These are phyloP conservation scores for Ailurus styani DNA, from an alignment of 2,113 vertebrate genomes.

Conservation along the genomic window DNA sequence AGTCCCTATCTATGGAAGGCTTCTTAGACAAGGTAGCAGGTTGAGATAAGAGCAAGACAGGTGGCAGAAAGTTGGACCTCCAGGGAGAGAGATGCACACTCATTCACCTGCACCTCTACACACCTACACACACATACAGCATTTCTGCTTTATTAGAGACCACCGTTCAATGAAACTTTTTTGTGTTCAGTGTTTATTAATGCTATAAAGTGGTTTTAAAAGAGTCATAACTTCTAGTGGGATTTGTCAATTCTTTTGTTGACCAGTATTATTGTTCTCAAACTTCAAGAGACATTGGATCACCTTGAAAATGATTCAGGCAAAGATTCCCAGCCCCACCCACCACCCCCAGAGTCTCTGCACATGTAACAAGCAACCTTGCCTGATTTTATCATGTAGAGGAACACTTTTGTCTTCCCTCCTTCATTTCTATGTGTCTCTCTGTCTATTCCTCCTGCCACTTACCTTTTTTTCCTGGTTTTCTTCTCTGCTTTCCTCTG, in stretches of 20 bases:
- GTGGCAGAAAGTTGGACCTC: background rate
- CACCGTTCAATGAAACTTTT: background rate
- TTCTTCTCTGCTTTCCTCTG: background rate
- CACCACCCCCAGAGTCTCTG: background rate
- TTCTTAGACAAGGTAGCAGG: background rate
- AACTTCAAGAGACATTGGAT: background rate
- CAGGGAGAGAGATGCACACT: background rate
- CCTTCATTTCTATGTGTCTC: background rate
- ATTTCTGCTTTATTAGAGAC: background rate
- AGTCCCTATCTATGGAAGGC: background rate
- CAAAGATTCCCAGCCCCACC: background rate
- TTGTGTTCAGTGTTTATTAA: background rate
- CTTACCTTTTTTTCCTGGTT: background rate
- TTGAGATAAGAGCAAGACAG: background rate
- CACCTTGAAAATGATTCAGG: background rate
- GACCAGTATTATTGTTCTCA: background rate
- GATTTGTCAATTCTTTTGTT: background rate
- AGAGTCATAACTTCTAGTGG: background rate
- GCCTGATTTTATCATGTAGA: background rate
- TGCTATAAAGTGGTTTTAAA: background rate
- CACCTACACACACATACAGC: background rate
- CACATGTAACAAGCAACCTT: background rate
- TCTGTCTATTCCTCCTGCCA: background rate
- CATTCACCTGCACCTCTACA: background rate
- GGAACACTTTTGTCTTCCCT: background rate